These are phyloP conservation scores for Patagioenas fasciata DNA, from an alignment of 2,113 vertebrate species.

Conservation along the genomic window DNA sequence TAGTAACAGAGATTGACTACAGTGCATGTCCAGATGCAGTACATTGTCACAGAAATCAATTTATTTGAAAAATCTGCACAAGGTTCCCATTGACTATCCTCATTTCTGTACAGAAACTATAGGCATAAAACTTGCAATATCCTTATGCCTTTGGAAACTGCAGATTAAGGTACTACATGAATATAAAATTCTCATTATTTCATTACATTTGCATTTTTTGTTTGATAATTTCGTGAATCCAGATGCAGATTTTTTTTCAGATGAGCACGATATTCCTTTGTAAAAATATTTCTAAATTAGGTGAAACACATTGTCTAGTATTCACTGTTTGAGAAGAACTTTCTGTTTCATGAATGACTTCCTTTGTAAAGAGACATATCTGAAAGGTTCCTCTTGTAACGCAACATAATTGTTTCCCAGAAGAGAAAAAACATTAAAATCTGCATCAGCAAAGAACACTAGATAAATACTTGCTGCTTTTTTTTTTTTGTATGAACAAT, in stretches of 20 bases:
- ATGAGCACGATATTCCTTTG: not conserved
- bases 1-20: not conserved
- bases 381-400: fast-evolving
- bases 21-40: not conserved
- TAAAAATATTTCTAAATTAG: not conserved
- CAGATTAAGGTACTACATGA: not conserved
- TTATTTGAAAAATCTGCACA: not conserved
- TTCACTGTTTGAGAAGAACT: not conserved
- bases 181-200: not conserved
- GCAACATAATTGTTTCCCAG: not conserved
- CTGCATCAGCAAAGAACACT: not conserved
- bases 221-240: not conserved
- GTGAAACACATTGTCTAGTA: fast-evolving
- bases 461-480: not conserved
- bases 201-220: fast-evolving
- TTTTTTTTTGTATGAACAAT: not conserved
- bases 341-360: not conserved
- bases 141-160: not conserved
- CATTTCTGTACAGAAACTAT: not conserved
- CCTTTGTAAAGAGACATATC: not conserved
- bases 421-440: not conserved
- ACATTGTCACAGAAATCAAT: not conserved
- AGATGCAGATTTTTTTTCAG: not conserved
- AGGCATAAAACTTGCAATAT: not conserved
- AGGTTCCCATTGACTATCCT: not conserved